phyloP scores from a whole-genome alignment of 2,113 vertebrate species.

The Natator depressus region DNA sequence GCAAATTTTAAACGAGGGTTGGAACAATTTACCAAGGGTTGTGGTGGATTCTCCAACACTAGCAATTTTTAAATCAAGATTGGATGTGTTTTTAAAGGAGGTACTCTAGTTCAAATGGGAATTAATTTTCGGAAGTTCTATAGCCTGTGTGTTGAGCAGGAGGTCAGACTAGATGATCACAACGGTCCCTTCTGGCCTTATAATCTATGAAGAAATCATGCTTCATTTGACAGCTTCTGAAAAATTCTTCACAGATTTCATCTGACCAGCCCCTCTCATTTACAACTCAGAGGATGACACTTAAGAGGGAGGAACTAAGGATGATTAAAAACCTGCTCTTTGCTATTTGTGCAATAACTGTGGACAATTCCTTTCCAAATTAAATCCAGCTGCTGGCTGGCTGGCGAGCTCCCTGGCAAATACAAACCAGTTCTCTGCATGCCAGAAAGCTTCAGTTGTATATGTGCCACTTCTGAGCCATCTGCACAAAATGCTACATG shows the following conservation, averaged over 20 bases:
- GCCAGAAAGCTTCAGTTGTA: conserved; percentile 43
- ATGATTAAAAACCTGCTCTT: conserved; percentile 66
- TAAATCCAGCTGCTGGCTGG: conserved; percentile 49
- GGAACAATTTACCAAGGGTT: not conserved
- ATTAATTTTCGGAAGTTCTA: not conserved
- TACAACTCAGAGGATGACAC: conserved; percentile 58
- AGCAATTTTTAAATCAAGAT: not conserved
- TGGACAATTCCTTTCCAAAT: conserved; percentile 61
- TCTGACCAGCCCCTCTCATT: conserved; percentile 54
- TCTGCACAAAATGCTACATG: conserved; percentile 20
- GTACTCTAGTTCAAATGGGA: not conserved
- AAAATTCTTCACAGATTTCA: conserved; percentile 56
- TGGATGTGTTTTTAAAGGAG: not conserved
- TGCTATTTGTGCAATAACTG: conserved; percentile 60
- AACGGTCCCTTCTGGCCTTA: not conserved
- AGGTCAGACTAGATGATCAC: not conserved
- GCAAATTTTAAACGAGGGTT: not conserved
- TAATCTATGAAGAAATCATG: conserved; percentile 15
- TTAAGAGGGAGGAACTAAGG: conserved; percentile 46
- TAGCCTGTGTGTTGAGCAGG: not conserved
- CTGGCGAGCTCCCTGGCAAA: conserved; percentile 46
- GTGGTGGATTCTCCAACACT: not conserved
- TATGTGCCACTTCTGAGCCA: conserved; percentile 41
- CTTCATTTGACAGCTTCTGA: conserved; percentile 57
- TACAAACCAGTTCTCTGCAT: not conserved